Evolutionary conservation across 2,888 invertebrate species (phyloP), one percentile per base, ranked within the genome.

Genomic region (Cryptocephalus moraei): DNA sequence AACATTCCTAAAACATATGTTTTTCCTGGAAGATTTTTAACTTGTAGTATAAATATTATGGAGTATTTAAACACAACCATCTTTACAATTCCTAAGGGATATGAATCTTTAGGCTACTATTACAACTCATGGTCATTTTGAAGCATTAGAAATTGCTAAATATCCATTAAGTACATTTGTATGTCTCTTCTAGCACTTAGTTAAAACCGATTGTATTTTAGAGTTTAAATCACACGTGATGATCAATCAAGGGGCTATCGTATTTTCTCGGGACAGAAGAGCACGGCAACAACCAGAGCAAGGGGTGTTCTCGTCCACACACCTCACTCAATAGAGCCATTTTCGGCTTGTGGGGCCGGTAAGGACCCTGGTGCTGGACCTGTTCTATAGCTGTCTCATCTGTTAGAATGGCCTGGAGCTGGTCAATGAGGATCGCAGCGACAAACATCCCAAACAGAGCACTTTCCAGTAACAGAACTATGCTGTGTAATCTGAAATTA

Each of bases 391-490:
- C 84, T 13, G 90, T 91, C 70, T 91, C 89, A 63, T 91, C 91
- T 48, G 81, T 80, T 53, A 89, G 77, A 59, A 91, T 86, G 8
- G 88, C 87, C 66, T 86, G 84, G 55, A 91, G 73, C 71, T 91
- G 88, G 73, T 91, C 91, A 56, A 86, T 82, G 70, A 91, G 80
- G 53, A 93, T 90, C 39, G 88, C 89, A 48, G 86, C 75, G 11
- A 91, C 91, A 69, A 92, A 92, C 65, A 93, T 78, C 8, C 91
- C 91, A 71, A 92, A 93, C 31, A 93, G 72, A 8, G 85, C 78
- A 49, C 86, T 83, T 68, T 91, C 91, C 68, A 92, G 71, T 49
- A 88, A 75, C 54, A 91, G 72, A 59, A 89, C 80, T 43, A 91
- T 83, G 56, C 86, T 84, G 68, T 92, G 91, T 60, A 92, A 77